Percentiles rank a stretch among this genome's conserved stretches.
Evolutionary conservation across 2,888 invertebrate species (phyloP).

Genomic region (Archips xylosteana): DNA sequence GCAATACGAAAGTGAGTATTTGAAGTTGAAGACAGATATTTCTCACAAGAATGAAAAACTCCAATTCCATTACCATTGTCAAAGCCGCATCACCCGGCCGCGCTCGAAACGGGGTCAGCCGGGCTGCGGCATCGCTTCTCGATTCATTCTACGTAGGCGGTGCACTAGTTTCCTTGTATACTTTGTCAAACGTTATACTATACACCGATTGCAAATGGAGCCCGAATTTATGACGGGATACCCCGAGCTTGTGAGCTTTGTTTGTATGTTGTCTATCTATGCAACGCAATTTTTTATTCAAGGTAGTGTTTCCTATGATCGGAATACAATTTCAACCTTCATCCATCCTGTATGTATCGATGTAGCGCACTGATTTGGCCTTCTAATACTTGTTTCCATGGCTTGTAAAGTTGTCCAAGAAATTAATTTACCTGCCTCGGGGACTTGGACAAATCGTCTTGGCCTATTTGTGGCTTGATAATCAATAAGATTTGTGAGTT

Average conservation of each 20-base stretch:
- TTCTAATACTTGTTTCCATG: neutral
- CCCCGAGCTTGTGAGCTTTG: neutral
- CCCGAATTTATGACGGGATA: slow-evolving; percentile 18
- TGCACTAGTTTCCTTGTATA: slow-evolving; percentile 42
- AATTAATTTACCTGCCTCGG: neutral
- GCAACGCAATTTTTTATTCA: neutral
- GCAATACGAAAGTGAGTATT: neutral
- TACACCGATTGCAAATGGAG: slow-evolving; percentile 1
- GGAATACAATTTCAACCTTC: too few relatives aligned
- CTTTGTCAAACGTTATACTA: slow-evolving; percentile 25
- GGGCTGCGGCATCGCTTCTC: slow-evolving; percentile 37
- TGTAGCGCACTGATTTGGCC: neutral
- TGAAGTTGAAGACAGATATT: neutral
- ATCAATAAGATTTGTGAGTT: slow-evolving; percentile 1
- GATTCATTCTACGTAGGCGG: slow-evolving; percentile 36
- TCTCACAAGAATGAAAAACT: slow-evolving; percentile 24
- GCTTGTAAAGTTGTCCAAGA: neutral
- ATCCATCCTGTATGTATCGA: neutral
- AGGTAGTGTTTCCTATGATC: neutral
- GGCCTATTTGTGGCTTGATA: neutral
- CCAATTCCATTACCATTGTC: slow-evolving; percentile 42
- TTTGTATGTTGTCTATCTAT: neutral
- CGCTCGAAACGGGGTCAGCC: slow-evolving; percentile 40
- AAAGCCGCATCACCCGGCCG: slow-evolving; percentile 35
- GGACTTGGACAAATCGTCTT: neutral